Base-by-base conservation (phyloP, 2,113 vertebrate genomes). In the Tiliqua scincoides region DNA sequence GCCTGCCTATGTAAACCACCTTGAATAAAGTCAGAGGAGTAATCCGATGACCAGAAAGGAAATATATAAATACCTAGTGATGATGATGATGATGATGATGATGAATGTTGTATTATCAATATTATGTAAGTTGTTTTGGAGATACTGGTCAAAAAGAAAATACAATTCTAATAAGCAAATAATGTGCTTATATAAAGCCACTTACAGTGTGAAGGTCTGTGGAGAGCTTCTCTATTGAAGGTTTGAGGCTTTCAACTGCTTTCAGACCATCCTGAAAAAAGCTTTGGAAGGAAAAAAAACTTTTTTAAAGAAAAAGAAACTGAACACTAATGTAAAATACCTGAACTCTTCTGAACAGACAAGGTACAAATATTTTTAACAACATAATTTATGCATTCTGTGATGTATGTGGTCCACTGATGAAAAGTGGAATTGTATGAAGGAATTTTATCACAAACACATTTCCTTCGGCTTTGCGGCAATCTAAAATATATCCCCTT, bases 201-300 rank as follows among this genome's bases (percentile, higher is more conserved):
- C 81, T 85, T 91, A 99, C 99, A 54, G 98, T 98, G 94, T 99
- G 99, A 88, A 99, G 96, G 93, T 99, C 99, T 40, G 98, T 99
- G 0, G 99, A 98, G 35, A 99, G 97, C 2, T 96, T 99, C 91
- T 99, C 99, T 52, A 99, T 99, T 73, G 98, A 99, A 83, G 99
- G 98, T 73, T 99, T 99, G 73, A 99, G 97, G 95, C 97, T 99
- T 95, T 99, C 99, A 81, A 99, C 99, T 1, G 99, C 99, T 97
- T 99, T 99, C 90, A 99, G 94, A 1, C 99, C 99, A 52, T 99
- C 99, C 95, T 99, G 99, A 94, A 99, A 99, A 95, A 99, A 99
- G 96, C 99, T 99, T 92, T 0, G 82, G 87, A 87, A 79, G 14
- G 88, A 80, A 89, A 80, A 57, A 59, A 74, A 0, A 54, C 6